A percentile compares a stretch with the other conserved stretches of the same genome.
Conservation (phyloP, 2,113 vertebrate species). For the Piprites chloris region DNA sequence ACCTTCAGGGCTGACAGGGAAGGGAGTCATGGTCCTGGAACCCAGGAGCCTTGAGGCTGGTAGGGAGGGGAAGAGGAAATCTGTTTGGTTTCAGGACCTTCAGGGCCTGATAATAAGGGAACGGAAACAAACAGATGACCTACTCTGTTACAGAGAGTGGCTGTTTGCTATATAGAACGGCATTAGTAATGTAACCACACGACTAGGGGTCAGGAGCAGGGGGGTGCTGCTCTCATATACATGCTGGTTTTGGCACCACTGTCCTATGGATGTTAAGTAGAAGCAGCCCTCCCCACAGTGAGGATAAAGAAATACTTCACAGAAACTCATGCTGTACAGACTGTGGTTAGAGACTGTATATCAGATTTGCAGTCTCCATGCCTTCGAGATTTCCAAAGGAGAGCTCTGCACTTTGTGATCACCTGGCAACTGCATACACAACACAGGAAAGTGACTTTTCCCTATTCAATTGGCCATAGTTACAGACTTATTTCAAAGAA, state of each 20-base stretch:
- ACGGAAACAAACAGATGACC: background rate
- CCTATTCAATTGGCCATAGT: background rate
- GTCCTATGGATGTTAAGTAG: background rate
- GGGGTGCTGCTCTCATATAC: background rate
- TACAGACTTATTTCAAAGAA: background rate
- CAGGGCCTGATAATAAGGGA: background rate
- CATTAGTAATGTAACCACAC: background rate
- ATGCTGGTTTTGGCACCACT: background rate
- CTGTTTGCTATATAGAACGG: background rate
- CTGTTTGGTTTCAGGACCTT: background rate
- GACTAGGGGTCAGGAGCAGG: fast-evolving
- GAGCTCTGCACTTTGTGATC: background rate
- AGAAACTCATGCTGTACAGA: background rate
- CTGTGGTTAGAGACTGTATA: fast-evolving
- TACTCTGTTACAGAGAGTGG: fast-evolving
- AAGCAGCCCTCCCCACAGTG: background rate
- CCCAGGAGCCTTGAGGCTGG: background rate
- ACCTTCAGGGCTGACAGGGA: background rate
- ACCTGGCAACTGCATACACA: background rate
- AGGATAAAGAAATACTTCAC: background rate
- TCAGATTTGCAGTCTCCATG: background rate
- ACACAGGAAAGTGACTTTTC: background rate
- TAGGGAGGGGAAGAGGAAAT: background rate
- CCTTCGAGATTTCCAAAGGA: background rate
- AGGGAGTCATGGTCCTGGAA: fast-evolving